phyloP scores from a whole-genome alignment of 1,140 invertebrate species.

The Drosophila tropicalis region DNA sequence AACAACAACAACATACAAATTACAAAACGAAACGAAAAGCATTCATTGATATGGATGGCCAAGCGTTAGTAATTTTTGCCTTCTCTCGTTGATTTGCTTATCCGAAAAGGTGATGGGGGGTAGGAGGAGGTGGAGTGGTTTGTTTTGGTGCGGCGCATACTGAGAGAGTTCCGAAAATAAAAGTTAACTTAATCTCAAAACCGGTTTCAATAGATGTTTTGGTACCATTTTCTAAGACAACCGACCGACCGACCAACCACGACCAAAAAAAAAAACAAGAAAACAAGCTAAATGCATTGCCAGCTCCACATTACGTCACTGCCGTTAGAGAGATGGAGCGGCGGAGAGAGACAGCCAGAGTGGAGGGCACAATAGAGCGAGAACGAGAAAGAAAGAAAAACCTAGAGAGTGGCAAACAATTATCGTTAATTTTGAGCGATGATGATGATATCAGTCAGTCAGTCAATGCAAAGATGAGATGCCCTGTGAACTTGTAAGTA shows the following conservation, averaged over 20 bases:
- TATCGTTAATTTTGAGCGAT: constrained; percentile 24
- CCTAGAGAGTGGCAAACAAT: not conserved
- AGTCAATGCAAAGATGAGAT: not conserved
- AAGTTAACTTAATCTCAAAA: constrained; percentile 50
- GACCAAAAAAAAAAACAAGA: not conserved
- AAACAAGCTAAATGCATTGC: constrained; percentile 62
- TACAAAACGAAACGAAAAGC: constrained; percentile 18
- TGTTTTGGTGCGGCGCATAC: constrained; percentile 73
- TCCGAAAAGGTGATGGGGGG: not conserved
- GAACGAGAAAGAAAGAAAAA: no score
- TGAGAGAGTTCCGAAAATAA: constrained; percentile 30
- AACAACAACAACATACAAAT: not conserved
- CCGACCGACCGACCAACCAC: not conserved
- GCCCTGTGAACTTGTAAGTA: not conserved
- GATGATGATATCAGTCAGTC: constrained; percentile 27
- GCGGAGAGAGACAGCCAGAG: no score
- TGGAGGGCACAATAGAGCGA: not conserved
- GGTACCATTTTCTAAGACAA: constrained; percentile 62
- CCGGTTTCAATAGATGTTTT: constrained; percentile 44
- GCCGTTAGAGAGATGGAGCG: constrained; percentile 16
- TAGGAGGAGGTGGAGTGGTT: constrained; percentile 40
- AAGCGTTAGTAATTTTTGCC: constrained; percentile 22
- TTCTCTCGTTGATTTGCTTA: not conserved
- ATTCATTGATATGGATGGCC: constrained; percentile 59
- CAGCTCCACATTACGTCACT: constrained; percentile 63